Evolutionary conservation across 1,140 invertebrate species (phyloP), one percentile per base, ranked within the genome.

Genomic region (Thrips palmi): DNA sequence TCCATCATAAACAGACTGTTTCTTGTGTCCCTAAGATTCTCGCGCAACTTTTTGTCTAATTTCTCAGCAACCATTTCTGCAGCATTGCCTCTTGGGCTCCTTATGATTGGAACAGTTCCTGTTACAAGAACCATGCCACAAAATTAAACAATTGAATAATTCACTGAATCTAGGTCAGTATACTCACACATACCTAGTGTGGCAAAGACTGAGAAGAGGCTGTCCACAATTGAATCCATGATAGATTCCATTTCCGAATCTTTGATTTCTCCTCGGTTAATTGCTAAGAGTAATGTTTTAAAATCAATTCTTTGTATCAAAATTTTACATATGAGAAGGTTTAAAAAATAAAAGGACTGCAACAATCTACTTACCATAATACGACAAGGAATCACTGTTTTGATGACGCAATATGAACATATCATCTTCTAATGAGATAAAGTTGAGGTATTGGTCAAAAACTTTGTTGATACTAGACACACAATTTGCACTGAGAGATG

Each of bases 31-130:
- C 89, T 79, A 3, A 98, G 62, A 65, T 97, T 98, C 55, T 98
- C 92, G 31, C 89, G 60, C 17, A 99, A 64, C 61, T 97, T 97
- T 58, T 97, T 96, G 50, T 98, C 88, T 33, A 99, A 63, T 60
- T 93, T 94, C 60, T 88, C 81, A 2, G 86, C 89, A 1, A 99
- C 89, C 79, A 93, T 89, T 67, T 97, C 92, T 2, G 94, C 93
- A 7, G 94, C 93, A 67, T 94, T 97, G 21, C 89, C 89, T 57
- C 80, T 76, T 4, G 87, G 86, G 62, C 87, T 87, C 41, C 92
- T 67, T 48, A 98, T 98, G 30, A 98, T 83, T 7, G 94, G 94
- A 22, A 97, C 81, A 49, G 81, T 81, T 45, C 85, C 81, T 77
- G 40, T 37, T 49, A 43, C 44, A 39, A 40, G 42, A 33, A 48